A percentile compares a stretch with the other conserved stretches of the same genome.
phyloP scores from a whole-genome alignment of 2,888 invertebrate genomes.

The Drosophila mayaguana region DNA sequence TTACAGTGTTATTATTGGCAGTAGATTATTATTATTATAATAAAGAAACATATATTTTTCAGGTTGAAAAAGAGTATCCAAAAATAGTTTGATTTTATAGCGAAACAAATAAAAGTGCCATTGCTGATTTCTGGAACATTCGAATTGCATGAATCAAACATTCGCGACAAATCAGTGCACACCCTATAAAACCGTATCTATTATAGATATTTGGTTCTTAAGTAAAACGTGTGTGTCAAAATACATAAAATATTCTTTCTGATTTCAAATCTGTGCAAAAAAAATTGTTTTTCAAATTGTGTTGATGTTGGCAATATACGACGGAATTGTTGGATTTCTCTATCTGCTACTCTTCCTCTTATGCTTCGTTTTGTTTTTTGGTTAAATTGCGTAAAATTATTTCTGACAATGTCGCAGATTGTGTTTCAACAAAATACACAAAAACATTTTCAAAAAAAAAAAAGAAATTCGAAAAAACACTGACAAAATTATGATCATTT shows the following conservation, averaged over 20 bases:
- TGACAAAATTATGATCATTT: slow-evolving; percentile 66
- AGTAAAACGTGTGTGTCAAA: slow-evolving; percentile 49
- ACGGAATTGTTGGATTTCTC: slow-evolving; percentile 10
- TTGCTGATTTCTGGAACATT: slow-evolving; percentile 11
- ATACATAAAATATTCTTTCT: slow-evolving; percentile 49
- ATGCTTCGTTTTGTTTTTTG: slow-evolving; percentile 31
- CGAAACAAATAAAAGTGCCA: too few species aligned
- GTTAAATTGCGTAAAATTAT: slow-evolving; percentile 67
- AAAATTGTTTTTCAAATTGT: slow-evolving; percentile 52
- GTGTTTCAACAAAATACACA: slow-evolving; percentile 64
- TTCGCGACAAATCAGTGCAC: neutral
- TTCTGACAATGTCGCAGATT: slow-evolving; percentile 76
- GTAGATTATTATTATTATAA: too few species aligned
- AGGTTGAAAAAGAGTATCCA: neutral
- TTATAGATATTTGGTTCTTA: slow-evolving; percentile 15
- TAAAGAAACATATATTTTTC: neutral
- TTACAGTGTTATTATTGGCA: too few species aligned
- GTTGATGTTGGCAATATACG: slow-evolving; percentile 53
- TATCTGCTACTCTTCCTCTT: neutral
- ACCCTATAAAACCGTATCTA: neutral
- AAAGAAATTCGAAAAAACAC: slow-evolving; percentile 27
- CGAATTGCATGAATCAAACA: neutral
- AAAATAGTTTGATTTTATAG: neutral
- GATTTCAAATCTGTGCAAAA: slow-evolving; percentile 48
- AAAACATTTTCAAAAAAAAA: slow-evolving; percentile 17